Evolutionary conservation across 2,113 vertebrate species (phyloP).

Genomic region (Tursiops truncatus): DNA sequence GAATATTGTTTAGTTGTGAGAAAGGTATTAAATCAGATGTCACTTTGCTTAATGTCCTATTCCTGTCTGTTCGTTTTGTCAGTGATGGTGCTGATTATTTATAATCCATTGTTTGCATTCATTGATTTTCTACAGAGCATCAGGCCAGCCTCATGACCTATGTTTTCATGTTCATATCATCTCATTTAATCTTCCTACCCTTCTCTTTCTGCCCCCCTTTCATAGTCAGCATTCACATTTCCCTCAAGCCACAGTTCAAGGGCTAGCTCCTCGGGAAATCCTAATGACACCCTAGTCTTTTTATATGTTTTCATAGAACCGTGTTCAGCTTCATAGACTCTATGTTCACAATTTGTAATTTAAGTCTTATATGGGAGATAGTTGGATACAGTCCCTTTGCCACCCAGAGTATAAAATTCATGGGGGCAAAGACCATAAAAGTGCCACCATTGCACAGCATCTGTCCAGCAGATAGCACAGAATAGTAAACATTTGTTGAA

Average conservation of each 20-base stretch:
- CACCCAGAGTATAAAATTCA: background rate
- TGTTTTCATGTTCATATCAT: background rate
- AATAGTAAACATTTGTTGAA: background rate
- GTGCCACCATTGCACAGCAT: accelerated
- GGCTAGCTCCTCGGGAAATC: background rate
- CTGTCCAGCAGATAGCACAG: background rate
- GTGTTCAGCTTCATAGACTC: background rate
- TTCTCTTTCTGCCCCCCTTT: background rate
- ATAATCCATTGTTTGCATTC: background rate
- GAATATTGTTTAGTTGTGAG: background rate
- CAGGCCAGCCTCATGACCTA: background rate
- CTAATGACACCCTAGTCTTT: background rate
- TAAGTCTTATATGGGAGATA: background rate
- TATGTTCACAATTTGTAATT: background rate
- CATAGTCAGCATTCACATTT: background rate
- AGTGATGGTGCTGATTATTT: background rate
- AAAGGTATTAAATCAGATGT: background rate
- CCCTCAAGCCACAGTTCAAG: background rate
- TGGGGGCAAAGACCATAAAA: background rate
- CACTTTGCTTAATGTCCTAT: background rate
- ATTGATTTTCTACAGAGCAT: background rate
- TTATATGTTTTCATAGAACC: background rate
- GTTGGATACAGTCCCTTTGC: background rate
- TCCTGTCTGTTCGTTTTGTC: background rate
- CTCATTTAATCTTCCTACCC: background rate